Base-by-base conservation (phyloP, 2,797 vertebrate genomes). In the Gymnothorax javanicus region DNA sequence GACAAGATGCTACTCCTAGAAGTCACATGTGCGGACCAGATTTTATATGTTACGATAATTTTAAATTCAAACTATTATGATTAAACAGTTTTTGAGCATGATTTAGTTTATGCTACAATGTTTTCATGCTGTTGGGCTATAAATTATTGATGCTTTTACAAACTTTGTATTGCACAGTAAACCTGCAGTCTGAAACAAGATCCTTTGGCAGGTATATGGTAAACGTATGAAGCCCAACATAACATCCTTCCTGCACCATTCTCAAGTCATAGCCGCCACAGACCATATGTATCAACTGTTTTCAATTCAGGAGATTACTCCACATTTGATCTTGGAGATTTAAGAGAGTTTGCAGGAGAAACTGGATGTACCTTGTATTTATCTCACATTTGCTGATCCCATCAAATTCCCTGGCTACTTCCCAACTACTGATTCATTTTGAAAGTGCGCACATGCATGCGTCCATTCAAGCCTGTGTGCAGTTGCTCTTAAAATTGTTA, bases 221-320 rank as follows among this genome's bases (percentile, higher is more conserved):
- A 69, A 59, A 77, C 75, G 71, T 83, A 75, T 62, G 62, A 71
- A 69, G 54, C 50, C 69, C 79, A n/a, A 52, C 23, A 43, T 75
- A 73, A 83, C 75, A 84, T 86, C 83, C 23, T 88, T 88, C 84
- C 81, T 60, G 25, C 85, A 85, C 84, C 13, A 27, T 33, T 67
- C 83, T 33, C 59, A 86, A 88, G 64, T 62, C n/a, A 0, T 59
- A 88, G 64, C 84, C 86, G 81, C 84, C 79, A n/a, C 52, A 23
- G 85, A 73, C 85, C 84, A 83, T 69, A 86, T 88, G 84, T 56
- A 67, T 57, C 84, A 58, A 83, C 79, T 88, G 87, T 88, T 88
- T 88, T 69, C 79, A 86, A 86, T 86, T 86, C 84, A 60, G 57
- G 84, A 86, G 64, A 86, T 88, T 85, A 54, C 73, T 83, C 84